Conservation (phyloP, 2,113 vertebrate genomes). For the pig (Sus scrofa) region T2T-Sscrofa CM000821.6:35611001-35611500, state of each 20-base stretch:
- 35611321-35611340: background rate
- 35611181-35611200: background rate
- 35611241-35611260: background rate
- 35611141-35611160: too few species aligned
- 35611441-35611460: background rate
- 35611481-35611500: constrained; percentile 5
- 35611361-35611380: background rate
- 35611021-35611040: too few species aligned
- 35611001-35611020: too few species aligned
- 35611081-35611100: too few species aligned
- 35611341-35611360: background rate
- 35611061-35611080: too few species aligned
- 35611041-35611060: too few species aligned
- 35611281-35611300: background rate
- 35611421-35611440: background rate
- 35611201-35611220: background rate
- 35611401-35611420: background rate
- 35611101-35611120: background rate
- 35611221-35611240: background rate
- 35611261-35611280: background rate
- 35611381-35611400: background rate
- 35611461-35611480: constrained; percentile 18
- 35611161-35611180: background rate
- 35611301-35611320: background rate
- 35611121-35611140: background rate